Conservation (phyloP, 2,113 vertebrate species). For the Mastomys natalensis region DNA sequence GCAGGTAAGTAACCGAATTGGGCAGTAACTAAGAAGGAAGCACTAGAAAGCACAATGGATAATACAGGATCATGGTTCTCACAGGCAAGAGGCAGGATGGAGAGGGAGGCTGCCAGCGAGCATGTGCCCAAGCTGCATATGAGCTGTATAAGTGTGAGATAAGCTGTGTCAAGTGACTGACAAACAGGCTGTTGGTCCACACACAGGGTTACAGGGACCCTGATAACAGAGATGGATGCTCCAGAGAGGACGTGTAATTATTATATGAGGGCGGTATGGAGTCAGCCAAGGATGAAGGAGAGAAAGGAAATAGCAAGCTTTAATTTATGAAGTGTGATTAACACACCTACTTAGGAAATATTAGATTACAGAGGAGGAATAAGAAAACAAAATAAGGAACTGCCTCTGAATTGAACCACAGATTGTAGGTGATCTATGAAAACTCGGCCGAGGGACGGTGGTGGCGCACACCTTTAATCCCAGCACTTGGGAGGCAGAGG, state of each 20-base stretch:
- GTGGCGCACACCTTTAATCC: too few relatives aligned
- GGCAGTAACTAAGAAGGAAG: not conserved
- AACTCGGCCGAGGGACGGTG: too few relatives aligned
- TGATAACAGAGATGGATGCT: not conserved
- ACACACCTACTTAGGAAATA: not conserved
- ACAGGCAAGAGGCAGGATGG: not conserved
- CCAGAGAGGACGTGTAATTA: not conserved
- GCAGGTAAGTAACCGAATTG: not conserved
- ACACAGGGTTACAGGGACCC: not conserved
- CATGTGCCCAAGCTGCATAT: not conserved
- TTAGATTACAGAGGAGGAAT: not conserved
- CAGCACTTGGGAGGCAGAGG: too few relatives aligned
- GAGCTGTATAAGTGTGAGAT: not conserved
- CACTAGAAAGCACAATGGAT: not conserved
- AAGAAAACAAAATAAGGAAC: not conserved
- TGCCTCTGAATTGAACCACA: not conserved
- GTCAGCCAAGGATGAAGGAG: not conserved
- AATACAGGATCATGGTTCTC: not conserved
- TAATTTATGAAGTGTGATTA: not conserved
- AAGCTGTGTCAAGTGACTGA: not conserved
- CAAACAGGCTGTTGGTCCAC: not conserved
- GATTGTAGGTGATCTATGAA: not conserved
- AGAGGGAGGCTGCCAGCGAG: not conserved
- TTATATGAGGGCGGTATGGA: not conserved
- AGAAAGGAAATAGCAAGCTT: not conserved